These are phyloP conservation scores for Lepidostoma basale DNA, from an alignment of 1,140 invertebrate species.

Conservation along the genomic window DNA sequence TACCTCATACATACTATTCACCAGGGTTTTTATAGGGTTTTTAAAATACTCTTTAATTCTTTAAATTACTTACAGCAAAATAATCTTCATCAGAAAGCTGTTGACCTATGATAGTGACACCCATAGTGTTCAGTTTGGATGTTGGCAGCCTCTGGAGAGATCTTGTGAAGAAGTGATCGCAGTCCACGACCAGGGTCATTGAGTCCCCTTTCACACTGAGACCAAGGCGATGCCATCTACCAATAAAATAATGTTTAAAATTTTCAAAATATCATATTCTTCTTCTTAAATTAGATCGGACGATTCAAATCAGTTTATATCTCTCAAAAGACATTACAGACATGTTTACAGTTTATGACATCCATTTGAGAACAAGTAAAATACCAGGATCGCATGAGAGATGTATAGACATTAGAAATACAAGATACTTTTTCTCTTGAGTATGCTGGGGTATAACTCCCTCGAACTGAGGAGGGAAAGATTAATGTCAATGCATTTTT, in stretches of 20 bases:
- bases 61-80: slow-evolving; percentile 62
- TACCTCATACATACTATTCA: too few species aligned
- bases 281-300: background rate
- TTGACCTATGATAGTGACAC: slow-evolving; percentile 75
- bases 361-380: too few species aligned
- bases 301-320: background rate
- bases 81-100: slow-evolving; percentile 70
- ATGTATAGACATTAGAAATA: too few species aligned
- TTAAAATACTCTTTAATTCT: background rate
- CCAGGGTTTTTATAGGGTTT: background rate
- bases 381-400: too few species aligned
- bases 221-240: slow-evolving; percentile 79
- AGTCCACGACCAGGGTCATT: slow-evolving; percentile 75
- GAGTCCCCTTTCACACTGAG: slow-evolving; percentile 80
- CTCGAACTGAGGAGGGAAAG: too few species aligned
- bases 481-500: too few species aligned
- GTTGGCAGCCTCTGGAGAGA: slow-evolving; percentile 62
- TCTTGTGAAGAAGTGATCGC: slow-evolving; percentile 66
- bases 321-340: too few species aligned
- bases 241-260: background rate
- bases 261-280: background rate
- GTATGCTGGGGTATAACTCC: too few species aligned
- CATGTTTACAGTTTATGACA: too few species aligned
- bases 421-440: too few species aligned
- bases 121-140: slow-evolving; percentile 67